Evolutionary conservation across 2,113 vertebrate species (phyloP).

Genomic region (Anser brachyrhynchus): DNA sequence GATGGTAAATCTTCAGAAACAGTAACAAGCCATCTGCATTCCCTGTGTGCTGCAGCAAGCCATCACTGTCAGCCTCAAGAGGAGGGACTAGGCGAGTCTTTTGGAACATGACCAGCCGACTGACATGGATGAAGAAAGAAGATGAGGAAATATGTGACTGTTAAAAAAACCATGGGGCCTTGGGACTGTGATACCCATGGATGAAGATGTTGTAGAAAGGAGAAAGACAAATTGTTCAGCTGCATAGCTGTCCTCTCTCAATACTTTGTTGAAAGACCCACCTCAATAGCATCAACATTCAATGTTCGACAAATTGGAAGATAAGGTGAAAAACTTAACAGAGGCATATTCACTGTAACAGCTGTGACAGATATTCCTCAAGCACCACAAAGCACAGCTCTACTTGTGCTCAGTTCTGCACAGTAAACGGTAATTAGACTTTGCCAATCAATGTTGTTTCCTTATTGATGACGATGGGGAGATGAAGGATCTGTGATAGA

Average conservation of each 20-base stretch:
- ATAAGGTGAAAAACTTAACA: neutral
- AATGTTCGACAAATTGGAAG: neutral
- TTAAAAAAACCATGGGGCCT: neutral
- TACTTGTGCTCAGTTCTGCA: neutral
- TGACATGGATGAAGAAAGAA: neutral
- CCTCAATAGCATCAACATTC: neutral
- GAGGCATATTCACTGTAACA: neutral
- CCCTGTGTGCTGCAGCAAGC: neutral
- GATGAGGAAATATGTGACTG: neutral
- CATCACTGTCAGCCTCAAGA: fast-evolving
- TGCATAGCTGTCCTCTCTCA: neutral
- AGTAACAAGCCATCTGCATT: neutral
- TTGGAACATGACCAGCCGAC: neutral
- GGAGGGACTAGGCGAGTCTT: neutral
- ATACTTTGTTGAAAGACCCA: neutral
- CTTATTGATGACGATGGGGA: neutral
- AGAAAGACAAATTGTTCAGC: neutral
- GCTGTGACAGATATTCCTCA: neutral
- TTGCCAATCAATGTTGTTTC: neutral
- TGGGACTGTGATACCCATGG: neutral
- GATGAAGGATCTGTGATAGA: neutral
- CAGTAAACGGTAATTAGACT: conserved; percentile 11
- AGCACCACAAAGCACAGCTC: neutral
- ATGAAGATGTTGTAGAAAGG: neutral
- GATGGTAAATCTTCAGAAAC: neutral